These are phyloP conservation scores for Esox masquinongy DNA, from an alignment of 2,797 vertebrate species.

Conservation along the genomic window DNA sequence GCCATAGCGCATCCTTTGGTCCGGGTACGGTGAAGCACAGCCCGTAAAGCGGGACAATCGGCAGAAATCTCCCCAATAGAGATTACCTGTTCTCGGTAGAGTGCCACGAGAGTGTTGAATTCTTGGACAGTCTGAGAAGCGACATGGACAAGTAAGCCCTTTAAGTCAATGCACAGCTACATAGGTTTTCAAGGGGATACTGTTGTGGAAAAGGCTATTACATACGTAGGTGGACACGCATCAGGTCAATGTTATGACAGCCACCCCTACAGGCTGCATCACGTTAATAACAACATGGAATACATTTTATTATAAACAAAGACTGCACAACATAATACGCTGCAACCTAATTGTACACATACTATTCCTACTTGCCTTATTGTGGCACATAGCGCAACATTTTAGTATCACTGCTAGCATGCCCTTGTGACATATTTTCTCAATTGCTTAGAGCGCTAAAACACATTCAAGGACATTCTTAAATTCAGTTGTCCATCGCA, in stretches of 20 bases:
- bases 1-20: slow-evolving; percentile 91
- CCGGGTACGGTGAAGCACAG: slow-evolving; percentile 90
- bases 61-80: slow-evolving; percentile 91
- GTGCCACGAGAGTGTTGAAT: slow-evolving; percentile 95
- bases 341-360: no score
- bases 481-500: neutral
- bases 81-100: slow-evolving; percentile 95
- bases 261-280: neutral
- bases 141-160: slow-evolving; percentile 1
- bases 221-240: neutral
- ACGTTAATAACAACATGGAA: neutral
- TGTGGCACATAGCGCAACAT: neutral
- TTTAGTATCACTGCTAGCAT: neutral
- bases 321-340: neutral
- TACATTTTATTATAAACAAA: neutral
- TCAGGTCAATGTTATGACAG: neutral
- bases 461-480: neutral
- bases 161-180: neutral
- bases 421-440: neutral
- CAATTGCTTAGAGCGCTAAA: neutral
- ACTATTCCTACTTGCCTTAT: neutral
- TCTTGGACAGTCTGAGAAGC: slow-evolving; percentile 89
- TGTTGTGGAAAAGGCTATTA: neutral
- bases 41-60: slow-evolving; percentile 86
- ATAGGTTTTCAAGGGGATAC: neutral